Conservation (phyloP, 1,140 invertebrate genomes). For the Drosophila neocordata region DNA sequence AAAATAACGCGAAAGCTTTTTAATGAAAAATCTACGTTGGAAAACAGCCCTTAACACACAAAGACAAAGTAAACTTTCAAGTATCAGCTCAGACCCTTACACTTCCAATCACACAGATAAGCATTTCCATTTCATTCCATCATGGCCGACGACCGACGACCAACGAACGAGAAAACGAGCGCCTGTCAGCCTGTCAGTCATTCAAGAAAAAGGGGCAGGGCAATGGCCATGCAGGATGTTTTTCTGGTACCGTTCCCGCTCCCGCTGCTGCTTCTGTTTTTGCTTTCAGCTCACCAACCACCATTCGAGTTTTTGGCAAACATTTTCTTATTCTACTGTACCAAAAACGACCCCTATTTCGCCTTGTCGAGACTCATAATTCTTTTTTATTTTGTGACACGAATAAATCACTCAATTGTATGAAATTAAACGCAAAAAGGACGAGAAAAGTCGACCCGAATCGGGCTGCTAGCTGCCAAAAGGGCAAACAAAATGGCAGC, state of each 20-base stretch:
- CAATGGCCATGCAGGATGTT: slow-evolving; percentile 60
- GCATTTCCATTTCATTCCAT: slow-evolving; percentile 60
- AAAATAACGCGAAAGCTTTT: slow-evolving; percentile 74
- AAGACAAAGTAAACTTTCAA: slow-evolving; percentile 44
- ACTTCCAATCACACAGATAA: slow-evolving; percentile 17
- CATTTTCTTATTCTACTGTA: slow-evolving; percentile 53
- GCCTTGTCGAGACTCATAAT: slow-evolving; percentile 70
- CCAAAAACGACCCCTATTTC: slow-evolving; percentile 75
- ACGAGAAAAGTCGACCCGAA: slow-evolving; percentile 28
- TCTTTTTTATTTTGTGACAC: slow-evolving; percentile 82
- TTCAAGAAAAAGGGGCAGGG: slow-evolving; percentile 54
- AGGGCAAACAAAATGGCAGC: slow-evolving; percentile 70
- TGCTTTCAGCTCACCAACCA: slow-evolving; percentile 61
- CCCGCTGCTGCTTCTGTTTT: background rate
- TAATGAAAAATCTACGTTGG: slow-evolving; percentile 75
- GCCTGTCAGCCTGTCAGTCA: slow-evolving; percentile 71
- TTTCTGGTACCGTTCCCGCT: slow-evolving; percentile 18
- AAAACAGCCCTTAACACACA: slow-evolving; percentile 22
- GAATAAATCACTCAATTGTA: slow-evolving; percentile 83
- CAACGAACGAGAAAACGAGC: slow-evolving; percentile 41
- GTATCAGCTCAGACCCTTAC: slow-evolving; percentile 39
- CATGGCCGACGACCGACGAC: slow-evolving; percentile 64
- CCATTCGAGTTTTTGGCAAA: slow-evolving; percentile 59
- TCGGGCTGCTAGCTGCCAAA: no score
- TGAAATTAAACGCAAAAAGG: slow-evolving; percentile 80